A percentile compares a stretch with the other conserved stretches of the same genome.
Conservation (phyloP, 2,888 invertebrate genomes). For the Ctenicera cuprea region DNA sequence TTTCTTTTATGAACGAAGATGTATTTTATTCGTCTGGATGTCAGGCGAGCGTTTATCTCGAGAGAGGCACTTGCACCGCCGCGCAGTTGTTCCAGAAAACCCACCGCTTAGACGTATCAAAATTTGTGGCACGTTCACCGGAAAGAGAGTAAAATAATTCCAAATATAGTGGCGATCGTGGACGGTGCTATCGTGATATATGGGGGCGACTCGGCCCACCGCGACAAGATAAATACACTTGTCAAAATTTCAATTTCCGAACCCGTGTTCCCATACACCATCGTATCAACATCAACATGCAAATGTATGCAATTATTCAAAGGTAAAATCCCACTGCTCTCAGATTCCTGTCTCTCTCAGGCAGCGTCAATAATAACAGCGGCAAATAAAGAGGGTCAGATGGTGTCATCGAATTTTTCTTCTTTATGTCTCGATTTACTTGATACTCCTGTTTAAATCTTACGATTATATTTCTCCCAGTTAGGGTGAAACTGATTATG, state of each 20-base stretch:
- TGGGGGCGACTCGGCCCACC: slow-evolving; percentile 63
- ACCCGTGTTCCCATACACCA: slow-evolving; percentile 64
- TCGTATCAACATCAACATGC: slow-evolving; percentile 64
- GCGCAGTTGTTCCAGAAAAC: not conserved
- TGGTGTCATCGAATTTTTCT: slow-evolving; percentile 8
- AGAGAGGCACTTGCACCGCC: not conserved
- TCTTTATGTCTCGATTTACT: slow-evolving; percentile 28
- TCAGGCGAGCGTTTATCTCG: slow-evolving; percentile 2
- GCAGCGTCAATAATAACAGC: slow-evolving; percentile 12
- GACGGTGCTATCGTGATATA: slow-evolving; percentile 63
- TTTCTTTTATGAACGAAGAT: slow-evolving; percentile 21
- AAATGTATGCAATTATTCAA: slow-evolving; percentile 64
- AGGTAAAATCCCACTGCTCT: slow-evolving; percentile 51
- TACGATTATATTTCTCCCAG: slow-evolving; percentile 35
- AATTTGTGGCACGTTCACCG: slow-evolving; percentile 8
- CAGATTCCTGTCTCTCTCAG: slow-evolving; percentile 45
- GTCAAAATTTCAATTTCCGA: slow-evolving; percentile 72
- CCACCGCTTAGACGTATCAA: not conserved
- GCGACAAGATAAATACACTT: slow-evolving; percentile 71
- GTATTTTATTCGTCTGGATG: slow-evolving; percentile 12
- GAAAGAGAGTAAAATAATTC: slow-evolving; percentile 27
- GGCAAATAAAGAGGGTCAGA: slow-evolving; percentile 40
- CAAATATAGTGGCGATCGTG: slow-evolving; percentile 51
- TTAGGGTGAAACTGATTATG: slow-evolving; percentile 42
- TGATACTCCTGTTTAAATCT: slow-evolving; percentile 25